Conservation (phyloP, 2,888 invertebrate species). For the Sialis fuliginosa region DNA sequence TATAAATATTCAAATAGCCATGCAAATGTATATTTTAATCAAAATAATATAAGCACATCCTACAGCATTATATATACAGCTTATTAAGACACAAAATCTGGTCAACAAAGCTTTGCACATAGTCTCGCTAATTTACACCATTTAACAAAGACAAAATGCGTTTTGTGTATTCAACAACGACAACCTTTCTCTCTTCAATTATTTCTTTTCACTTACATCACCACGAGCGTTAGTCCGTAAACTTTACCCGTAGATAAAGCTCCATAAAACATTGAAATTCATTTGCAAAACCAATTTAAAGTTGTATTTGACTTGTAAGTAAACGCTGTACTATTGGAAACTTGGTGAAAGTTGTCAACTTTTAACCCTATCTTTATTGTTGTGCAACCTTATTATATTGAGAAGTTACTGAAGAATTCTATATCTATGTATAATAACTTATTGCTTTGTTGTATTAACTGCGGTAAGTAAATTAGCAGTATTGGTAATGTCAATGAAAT, state of each 20-base stretch:
- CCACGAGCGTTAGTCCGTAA: background rate
- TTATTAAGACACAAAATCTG: background rate
- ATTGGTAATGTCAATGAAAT: too few relatives aligned
- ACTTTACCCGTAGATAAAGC: constrained; percentile 12
- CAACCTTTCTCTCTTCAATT: background rate
- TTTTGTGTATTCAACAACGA: background rate
- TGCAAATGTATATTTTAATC: background rate
- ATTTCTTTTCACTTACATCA: background rate
- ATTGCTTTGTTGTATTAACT: too few relatives aligned
- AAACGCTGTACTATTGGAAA: constrained; percentile 27
- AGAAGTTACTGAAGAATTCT: background rate
- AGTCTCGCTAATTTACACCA: background rate
- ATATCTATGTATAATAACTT: too few relatives aligned
- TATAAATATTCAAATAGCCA: background rate
- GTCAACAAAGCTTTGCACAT: background rate
- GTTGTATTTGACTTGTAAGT: constrained; percentile 30
- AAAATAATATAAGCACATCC: background rate
- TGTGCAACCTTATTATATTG: background rate
- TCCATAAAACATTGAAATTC: constrained; percentile 28
- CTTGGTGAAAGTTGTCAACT: constrained; percentile 26
- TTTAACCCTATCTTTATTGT: constrained; percentile 18
- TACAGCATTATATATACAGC: background rate
- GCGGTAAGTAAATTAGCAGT: too few relatives aligned
- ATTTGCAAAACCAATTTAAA: constrained; percentile 30
- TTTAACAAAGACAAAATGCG: background rate